A percentile compares a stretch with the other conserved stretches of the same genome.
These are phyloP conservation scores for Sphaerodactylus townsendi DNA, from an alignment of 2,113 vertebrate species.

Conservation along the genomic window DNA sequence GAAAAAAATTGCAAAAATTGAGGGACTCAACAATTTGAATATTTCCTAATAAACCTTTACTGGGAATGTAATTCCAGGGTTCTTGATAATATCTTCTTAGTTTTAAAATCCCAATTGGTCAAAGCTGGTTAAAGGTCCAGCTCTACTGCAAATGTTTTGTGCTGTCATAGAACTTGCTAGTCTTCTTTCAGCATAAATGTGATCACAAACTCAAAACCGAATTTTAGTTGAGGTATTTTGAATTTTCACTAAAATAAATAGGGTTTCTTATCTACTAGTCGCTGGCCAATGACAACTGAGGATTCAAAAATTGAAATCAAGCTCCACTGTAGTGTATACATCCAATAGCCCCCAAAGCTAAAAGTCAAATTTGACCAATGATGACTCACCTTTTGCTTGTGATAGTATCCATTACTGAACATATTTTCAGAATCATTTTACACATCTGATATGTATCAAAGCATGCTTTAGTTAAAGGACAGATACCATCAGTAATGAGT, in stretches of 20 bases:
- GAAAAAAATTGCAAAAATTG: neutral
- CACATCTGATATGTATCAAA: neutral
- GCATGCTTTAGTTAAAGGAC: neutral
- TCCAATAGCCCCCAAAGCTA: neutral
- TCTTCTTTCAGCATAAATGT: neutral
- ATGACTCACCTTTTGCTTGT: neutral
- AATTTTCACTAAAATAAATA: neutral
- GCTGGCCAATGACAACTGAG: neutral
- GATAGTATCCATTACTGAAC: neutral
- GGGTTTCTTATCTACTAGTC: neutral
- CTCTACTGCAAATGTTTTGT: neutral
- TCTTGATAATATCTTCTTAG: conserved; percentile 42
- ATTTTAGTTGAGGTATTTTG: neutral
- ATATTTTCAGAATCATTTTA: neutral
- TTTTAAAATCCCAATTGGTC: neutral
- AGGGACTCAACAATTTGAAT: conserved; percentile 17
- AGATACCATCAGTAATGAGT: neutral
- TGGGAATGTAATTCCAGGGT: conserved; percentile 11
- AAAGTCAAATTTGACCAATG: neutral
- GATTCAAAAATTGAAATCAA: neutral
- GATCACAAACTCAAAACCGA: neutral
- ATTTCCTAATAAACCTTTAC: neutral
- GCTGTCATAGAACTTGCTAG: neutral
- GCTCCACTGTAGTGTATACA: neutral
- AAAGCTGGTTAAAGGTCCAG: neutral